Conservation (phyloP, 2,797 vertebrate species). For the Dendrocincla fuliginosa region DNA sequence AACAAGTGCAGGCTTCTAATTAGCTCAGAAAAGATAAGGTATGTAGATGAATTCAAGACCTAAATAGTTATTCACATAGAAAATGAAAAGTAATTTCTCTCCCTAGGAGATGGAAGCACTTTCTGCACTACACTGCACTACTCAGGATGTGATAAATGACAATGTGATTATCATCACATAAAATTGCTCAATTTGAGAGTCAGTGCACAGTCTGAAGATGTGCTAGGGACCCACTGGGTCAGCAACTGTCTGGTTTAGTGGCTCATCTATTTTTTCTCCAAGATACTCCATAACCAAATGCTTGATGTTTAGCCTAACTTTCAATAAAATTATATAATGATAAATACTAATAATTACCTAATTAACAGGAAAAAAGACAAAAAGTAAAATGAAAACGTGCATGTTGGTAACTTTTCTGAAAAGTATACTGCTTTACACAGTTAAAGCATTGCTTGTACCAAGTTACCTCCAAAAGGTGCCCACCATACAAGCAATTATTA, state of each 20-base stretch:
- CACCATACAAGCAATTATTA: background rate
- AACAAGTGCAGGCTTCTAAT: background rate
- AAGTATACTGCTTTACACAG: background rate
- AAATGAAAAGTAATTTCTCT: constrained; percentile 18
- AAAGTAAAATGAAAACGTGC: background rate
- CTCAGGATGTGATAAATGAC: background rate
- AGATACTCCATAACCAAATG: background rate
- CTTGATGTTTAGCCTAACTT: background rate
- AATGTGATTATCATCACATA: background rate
- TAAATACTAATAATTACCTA: background rate
- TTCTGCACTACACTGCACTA: background rate
- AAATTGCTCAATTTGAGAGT: background rate
- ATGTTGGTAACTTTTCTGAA: background rate
- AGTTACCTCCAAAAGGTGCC: background rate
- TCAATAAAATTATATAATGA: background rate
- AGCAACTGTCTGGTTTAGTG: background rate
- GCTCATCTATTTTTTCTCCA: background rate
- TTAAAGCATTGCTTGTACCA: background rate
- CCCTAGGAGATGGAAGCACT: background rate
- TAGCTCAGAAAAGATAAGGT: background rate
- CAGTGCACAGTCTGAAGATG: background rate
- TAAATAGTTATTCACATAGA: background rate
- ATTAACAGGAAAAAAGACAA: background rate
- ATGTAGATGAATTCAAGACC: background rate
- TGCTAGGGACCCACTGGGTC: background rate